Percentiles rank a stretch among this genome's conserved stretches.
These are phyloP conservation scores for Odontothrips loti DNA, from an alignment of 2,888 invertebrate species.

Conservation along the genomic window DNA sequence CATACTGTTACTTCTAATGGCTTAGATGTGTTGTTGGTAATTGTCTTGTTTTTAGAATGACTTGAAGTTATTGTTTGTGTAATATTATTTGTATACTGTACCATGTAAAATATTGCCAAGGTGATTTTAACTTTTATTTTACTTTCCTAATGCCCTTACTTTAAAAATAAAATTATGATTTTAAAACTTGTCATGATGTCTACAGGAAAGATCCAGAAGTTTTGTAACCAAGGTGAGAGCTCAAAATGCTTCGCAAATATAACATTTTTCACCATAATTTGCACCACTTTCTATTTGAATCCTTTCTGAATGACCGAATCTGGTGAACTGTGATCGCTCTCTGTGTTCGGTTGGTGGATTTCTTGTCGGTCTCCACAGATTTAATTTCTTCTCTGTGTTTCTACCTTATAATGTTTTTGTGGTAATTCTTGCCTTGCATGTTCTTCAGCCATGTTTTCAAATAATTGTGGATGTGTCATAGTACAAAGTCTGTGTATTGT, in stretches of 20 bases:
- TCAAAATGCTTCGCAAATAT: too few relatives aligned
- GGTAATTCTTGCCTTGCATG: not conserved
- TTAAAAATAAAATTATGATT: not conserved
- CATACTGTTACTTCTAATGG: constrained; percentile 10
- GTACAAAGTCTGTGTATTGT: too few relatives aligned
- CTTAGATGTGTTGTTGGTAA: not conserved
- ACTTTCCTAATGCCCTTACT: not conserved
- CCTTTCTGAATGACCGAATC: too few relatives aligned
- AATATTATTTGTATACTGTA: constrained; percentile 18
- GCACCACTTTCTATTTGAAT: too few relatives aligned
- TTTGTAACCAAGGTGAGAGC: not conserved
- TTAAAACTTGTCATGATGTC: not conserved
- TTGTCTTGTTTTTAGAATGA: not conserved
- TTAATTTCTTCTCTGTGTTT: too few relatives aligned
- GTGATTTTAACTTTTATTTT: not conserved
- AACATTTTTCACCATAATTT: too few relatives aligned
- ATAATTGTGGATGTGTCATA: too few relatives aligned
- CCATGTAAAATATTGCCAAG: not conserved
- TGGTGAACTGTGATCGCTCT: not conserved
- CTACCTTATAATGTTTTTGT: not conserved
- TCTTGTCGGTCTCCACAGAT: too few relatives aligned
- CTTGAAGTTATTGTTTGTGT: not conserved
- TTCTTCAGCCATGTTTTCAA: too few relatives aligned
- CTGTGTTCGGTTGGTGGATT: not conserved
- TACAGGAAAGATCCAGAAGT: not conserved